These are phyloP conservation scores for Hucho hucho DNA, from an alignment of 2,113 vertebrate genomes.

Conservation along the genomic window DNA sequence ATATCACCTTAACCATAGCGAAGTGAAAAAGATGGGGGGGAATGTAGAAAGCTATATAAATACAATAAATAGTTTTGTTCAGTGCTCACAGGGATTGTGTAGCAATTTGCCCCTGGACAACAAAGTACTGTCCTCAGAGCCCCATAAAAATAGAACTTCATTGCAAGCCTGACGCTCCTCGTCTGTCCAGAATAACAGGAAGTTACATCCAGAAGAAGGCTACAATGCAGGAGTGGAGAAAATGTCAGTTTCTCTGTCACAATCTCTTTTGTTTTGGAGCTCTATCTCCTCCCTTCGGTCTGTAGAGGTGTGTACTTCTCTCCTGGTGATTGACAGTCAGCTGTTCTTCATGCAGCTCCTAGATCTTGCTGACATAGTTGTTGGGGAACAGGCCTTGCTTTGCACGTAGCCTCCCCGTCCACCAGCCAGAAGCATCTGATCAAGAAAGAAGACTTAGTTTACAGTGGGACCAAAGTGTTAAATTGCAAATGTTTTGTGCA, in stretches of 20 bases:
- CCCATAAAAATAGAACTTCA: slow-evolving; percentile 26
- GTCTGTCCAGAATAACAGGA: slow-evolving; percentile 31
- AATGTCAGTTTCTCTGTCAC: slow-evolving; percentile 26
- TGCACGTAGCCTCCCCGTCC: slow-evolving; percentile 91
- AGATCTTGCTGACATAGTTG: slow-evolving; percentile 96
- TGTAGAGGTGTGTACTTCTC: slow-evolving; percentile 30
- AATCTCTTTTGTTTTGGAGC: slow-evolving; percentile 15
- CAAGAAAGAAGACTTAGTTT: slow-evolving; percentile 8
- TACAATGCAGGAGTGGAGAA: slow-evolving; percentile 49
- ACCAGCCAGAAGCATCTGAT: slow-evolving; percentile 94
- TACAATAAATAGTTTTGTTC: slow-evolving; percentile 97
- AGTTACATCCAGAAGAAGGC: slow-evolving; percentile 38
- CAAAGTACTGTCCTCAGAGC: slow-evolving; percentile 43
- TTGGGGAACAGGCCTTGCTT: slow-evolving; percentile 98
- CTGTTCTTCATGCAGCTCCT: slow-evolving; percentile 46
- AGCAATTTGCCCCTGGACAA: slow-evolving; percentile 49
- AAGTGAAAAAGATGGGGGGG: slow-evolving; percentile 55
- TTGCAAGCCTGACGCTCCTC: slow-evolving; percentile 35
- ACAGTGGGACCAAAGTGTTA: background rate
- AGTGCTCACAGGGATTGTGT: slow-evolving; percentile 65
- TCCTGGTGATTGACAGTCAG: slow-evolving; percentile 13
- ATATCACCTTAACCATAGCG: slow-evolving; percentile 55
- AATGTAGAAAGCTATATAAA: slow-evolving; percentile 82
- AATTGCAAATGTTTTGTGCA: background rate
- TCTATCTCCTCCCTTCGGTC: slow-evolving; percentile 22